phyloP scores from a whole-genome alignment of 2,888 invertebrate species.

The Rhagophthalmus giganteus region DNA sequence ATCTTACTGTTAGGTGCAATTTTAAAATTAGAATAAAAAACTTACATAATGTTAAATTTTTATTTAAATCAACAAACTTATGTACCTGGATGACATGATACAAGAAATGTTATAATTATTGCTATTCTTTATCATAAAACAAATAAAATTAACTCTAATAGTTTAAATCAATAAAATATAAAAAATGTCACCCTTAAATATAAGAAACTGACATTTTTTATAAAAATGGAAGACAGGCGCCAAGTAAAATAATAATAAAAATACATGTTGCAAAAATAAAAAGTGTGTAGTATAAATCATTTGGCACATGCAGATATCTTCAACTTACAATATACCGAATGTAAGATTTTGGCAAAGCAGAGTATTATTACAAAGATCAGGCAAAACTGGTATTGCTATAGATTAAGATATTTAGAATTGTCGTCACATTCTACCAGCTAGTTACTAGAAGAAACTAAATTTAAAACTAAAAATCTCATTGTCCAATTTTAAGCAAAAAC shows the following conservation, averaged over 20 bases:
- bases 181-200: slow-evolving; percentile 6
- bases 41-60: slow-evolving; percentile 17
- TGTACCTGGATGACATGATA: slow-evolving; percentile 24
- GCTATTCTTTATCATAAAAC: slow-evolving; percentile 25
- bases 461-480: slow-evolving; percentile 15
- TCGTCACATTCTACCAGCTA: slow-evolving; percentile 34
- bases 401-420: slow-evolving; percentile 43
- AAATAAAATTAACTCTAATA: slow-evolving; percentile 17
- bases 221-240: slow-evolving; percentile 53
- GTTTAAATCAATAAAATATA: slow-evolving; percentile 13
- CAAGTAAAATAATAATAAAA: slow-evolving; percentile 33
- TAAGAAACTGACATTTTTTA: slow-evolving; percentile 23
- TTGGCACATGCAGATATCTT: slow-evolving; percentile 37
- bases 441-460: slow-evolving; percentile 18
- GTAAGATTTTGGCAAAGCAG: slow-evolving; percentile 44
- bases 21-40: slow-evolving; percentile 4
- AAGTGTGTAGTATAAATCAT: slow-evolving; percentile 31
- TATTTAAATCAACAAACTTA: slow-evolving; percentile 32
- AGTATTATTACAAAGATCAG: slow-evolving; percentile 51
- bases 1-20: no score
- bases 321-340: slow-evolving; percentile 27
- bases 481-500: slow-evolving; percentile 30
- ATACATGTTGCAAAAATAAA: slow-evolving; percentile 39
- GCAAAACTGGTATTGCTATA: slow-evolving; percentile 54
- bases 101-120: slow-evolving; percentile 29